Conservation (phyloP, 2,888 invertebrate species). For the Agelastica alni region DNA sequence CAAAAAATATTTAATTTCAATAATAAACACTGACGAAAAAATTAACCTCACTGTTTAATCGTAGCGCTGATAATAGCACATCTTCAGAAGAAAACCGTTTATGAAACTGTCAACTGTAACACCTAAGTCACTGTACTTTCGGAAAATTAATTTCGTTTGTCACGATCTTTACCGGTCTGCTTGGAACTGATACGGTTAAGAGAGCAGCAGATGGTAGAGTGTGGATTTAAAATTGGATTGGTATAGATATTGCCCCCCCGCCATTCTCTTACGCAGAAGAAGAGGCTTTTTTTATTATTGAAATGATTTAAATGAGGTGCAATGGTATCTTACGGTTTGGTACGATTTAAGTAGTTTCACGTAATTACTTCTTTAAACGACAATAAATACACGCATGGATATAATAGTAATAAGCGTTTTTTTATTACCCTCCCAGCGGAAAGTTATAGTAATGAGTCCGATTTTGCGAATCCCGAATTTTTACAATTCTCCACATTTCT, state of each 20-base stretch:
- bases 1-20: neutral
- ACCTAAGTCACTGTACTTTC: slow-evolving; percentile 32
- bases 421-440: no score
- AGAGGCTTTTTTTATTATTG: slow-evolving; percentile 19
- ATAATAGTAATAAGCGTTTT: no score
- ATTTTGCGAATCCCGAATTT: no score
- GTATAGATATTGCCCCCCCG: slow-evolving; percentile 46
- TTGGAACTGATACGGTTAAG: slow-evolving; percentile 32
- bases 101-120: slow-evolving; percentile 26
- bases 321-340: neutral
- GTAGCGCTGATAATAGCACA: neutral
- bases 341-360: no score
- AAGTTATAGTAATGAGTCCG: no score
- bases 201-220: slow-evolving; percentile 35
- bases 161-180: slow-evolving; percentile 33
- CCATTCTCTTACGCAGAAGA: slow-evolving; percentile 27
- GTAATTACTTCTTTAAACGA: no score
- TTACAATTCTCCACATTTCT: no score
- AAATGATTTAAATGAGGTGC: neutral
- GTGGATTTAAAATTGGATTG: slow-evolving; percentile 42
- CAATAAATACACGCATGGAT: no score
- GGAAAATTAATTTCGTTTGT: slow-evolving; percentile 23
- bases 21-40: neutral
- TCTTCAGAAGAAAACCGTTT: slow-evolving; percentile 2
- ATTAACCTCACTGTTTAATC: neutral